A percentile compares a stretch with the other conserved stretches of the same genome.
Conservation (phyloP, 2,888 invertebrate species). For the Spodoptera exigua region DNA sequence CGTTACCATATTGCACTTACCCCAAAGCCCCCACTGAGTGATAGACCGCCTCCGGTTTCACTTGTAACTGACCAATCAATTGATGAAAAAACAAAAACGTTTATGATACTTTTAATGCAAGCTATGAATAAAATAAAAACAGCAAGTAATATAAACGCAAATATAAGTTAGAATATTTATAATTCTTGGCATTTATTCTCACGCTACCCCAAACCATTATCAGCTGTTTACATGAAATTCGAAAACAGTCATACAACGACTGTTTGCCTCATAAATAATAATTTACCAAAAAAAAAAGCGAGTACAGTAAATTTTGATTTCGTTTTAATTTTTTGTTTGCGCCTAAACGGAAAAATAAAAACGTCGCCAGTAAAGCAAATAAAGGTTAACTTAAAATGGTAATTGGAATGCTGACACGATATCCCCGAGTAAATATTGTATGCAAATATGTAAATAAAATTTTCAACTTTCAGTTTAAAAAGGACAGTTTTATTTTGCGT, state of each 20-base stretch:
- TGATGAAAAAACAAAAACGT: no score
- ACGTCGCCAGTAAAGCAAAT: slow-evolving; percentile 50
- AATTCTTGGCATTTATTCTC: slow-evolving; percentile 25
- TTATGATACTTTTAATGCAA: no score
- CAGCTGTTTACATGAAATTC: slow-evolving; percentile 71
- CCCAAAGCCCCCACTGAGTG: no score
- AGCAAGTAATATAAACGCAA: neutral
- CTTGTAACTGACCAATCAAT: no score
- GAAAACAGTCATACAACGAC: slow-evolving; percentile 65
- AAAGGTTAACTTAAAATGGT: slow-evolving; percentile 68
- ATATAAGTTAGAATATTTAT: slow-evolving; percentile 1
- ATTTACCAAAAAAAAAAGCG: slow-evolving; percentile 60
- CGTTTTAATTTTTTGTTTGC: slow-evolving; percentile 48
- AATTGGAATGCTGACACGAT: slow-evolving; percentile 68
- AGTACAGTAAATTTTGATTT: slow-evolving; percentile 58
- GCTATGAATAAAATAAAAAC: neutral
- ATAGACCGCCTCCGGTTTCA: no score
- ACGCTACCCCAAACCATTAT: slow-evolving; percentile 60
- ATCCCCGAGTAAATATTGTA: slow-evolving; percentile 65
- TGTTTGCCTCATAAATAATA: slow-evolving; percentile 78
- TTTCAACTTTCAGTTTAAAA: slow-evolving; percentile 49
- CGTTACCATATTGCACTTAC: no score
- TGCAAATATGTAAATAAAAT: slow-evolving; percentile 65
- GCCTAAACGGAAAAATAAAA: slow-evolving; percentile 48
- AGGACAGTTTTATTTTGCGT: slow-evolving; percentile 38